Base-by-base conservation (phyloP, 1,140 invertebrate species). In the Lycorma delicatula region DNA sequence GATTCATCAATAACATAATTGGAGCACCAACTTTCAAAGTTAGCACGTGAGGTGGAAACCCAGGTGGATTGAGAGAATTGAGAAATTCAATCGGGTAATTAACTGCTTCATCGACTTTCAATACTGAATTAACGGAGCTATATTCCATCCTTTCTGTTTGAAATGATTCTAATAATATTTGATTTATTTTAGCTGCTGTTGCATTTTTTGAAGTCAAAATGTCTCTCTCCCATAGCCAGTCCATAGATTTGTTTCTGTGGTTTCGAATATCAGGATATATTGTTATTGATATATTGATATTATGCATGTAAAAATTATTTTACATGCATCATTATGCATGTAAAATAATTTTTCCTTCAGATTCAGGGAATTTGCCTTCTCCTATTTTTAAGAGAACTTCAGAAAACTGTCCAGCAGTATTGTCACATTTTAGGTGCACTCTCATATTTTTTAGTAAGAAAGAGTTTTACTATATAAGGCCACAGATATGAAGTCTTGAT, bases 1-100 rank as follows among this genome's bases (percentile, higher is more conserved):
- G 50, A 60, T 77, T 75, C 61, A 71, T 58, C n/a, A 75, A 60
- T 51, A 78, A 59, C 44, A 78, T 74, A 26, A 77, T 70, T 28
- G 65, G 64, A 9, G 63, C 61, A 48, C 71, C 69, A 61, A 73
- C 60, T 66, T 74, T 61, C 49, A 61, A 54, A n/a, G n/a, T n/a
- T n/a, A n/a, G n/a, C n/a, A n/a, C n/a, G n/a, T n/a, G n/a, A n/a
- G n/a, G n/a, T n/a, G n/a, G n/a, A n/a, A n/a, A n/a, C n/a, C n/a
- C n/a, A n/a, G n/a, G n/a, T n/a, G n/a, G 63, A 60, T 70, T 57
- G 20, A 71, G 57, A 41, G 67, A 67, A 64, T 72, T 69, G 22
- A 72, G 61, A 67, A 72, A 68, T 64, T 72, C 68, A 16, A 62
- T 64, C 50, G 67, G 69, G 58, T 71, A 72, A 55, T 69, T 61